A percentile compares a stretch with the other conserved stretches of the same genome.
Evolutionary conservation across 2,888 invertebrate genomes (phyloP).

Genomic region (Pandemis heparana): DNA sequence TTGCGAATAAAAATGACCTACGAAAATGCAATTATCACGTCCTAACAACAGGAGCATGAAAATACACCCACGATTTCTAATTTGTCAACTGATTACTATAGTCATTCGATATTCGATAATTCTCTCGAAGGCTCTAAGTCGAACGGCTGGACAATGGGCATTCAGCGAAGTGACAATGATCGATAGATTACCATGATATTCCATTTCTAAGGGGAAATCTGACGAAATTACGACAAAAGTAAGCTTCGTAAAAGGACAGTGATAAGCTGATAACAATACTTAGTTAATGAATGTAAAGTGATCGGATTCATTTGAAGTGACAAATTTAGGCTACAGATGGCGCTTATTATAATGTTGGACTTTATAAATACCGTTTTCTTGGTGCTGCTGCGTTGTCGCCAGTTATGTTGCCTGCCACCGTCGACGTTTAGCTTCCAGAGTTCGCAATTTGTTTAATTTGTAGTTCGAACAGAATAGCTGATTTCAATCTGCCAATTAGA

Average conservation of each 20-base stretch:
- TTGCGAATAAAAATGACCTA: no score
- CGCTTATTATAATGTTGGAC: not conserved
- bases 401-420: no score
- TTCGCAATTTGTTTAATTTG: no score
- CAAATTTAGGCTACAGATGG: not conserved
- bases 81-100: constrained; percentile 25
- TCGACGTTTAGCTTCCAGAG: no score
- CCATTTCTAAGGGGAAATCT: constrained; percentile 25
- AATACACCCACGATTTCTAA: not conserved
- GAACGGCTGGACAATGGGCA: constrained; percentile 30
- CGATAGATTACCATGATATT: constrained; percentile 36
- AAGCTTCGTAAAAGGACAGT: not conserved
- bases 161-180: constrained; percentile 39
- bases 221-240: not conserved
- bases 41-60: not conserved
- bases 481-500: no score
- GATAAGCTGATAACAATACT: not conserved
- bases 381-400: no score
- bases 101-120: constrained; percentile 7
- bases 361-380: not conserved
- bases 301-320: not conserved
- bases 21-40: not conserved
- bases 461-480: no score
- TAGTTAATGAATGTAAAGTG: not conserved
- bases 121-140: constrained; percentile 15